Base-by-base conservation (phyloP, 2,797 vertebrate genomes). In the Platyrinchus mystaceus region DNA sequence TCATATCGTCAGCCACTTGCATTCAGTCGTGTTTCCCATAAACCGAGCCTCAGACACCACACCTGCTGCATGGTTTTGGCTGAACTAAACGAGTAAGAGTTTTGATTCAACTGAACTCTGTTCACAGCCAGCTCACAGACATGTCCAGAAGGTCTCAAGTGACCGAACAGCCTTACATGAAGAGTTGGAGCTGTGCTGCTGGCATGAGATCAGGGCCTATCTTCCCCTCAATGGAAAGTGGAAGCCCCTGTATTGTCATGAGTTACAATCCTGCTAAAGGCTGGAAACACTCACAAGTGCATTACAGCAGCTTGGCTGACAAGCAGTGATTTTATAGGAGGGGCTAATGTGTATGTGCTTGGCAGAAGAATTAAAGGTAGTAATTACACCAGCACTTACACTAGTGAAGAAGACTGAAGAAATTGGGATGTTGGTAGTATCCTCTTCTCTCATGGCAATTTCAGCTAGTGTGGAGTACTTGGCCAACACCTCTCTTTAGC, bases 361-460 rank as follows among this genome's bases (percentile, higher is more conserved):
- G 90, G 58, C 39, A 84, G 64, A 70, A 75, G 30, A 67, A 7
- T 14, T 71, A 46, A 78, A 78, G 17, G 10, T 16, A 75, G 43
- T n/a, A 21, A 39, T 70, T 36, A 41, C 1, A 8, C 14, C 4
- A 10, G 36, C 1, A 3, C 27, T 84, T 47, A 59, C 0, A 2
- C 19, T 39, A 46, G 22, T 14, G 24, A 58, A 52, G 59, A 77
- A 63, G 36, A 28, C 37, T 46, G 43, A 80, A 66, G 46, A 53
- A 47, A 37, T 12, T 37, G 16, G 7, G 7, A 53, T 73, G 27
- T 34, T 49, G 30, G 21, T 3, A 24, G 20, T 20, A 63, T 32
- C 23, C 3, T 46, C n/a, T 85, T 77, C 21, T 81, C 6, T 78
- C 70, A 44, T 0, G 0, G 39, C 41, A 50, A 7, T 12, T 30